Percentiles rank a stretch among this genome's conserved stretches.
phyloP scores from a whole-genome alignment of 1,140 invertebrate species.

The Halesus radiatus region DNA sequence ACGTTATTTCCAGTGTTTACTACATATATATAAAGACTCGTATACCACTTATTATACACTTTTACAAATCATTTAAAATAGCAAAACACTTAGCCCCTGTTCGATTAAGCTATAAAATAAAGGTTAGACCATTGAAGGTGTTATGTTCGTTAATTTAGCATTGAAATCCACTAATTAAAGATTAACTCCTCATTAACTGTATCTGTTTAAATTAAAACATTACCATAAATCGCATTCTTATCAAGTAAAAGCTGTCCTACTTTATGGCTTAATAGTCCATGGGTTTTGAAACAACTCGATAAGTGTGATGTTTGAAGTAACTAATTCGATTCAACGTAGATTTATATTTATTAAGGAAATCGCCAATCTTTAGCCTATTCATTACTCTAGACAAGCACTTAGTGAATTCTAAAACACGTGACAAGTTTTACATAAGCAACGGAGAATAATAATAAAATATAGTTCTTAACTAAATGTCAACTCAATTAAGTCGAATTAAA shows the following conservation, averaged over 20 bases:
- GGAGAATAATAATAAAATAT: no score
- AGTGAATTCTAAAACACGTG: no score
- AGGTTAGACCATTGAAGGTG: not conserved
- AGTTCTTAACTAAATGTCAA: no score
- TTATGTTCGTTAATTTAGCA: not conserved
- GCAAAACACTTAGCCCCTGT: not conserved
- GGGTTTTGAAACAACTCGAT: not conserved
- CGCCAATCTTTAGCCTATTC: no score
- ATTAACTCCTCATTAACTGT: not conserved
- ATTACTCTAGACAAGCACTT: no score
- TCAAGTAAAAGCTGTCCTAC: not conserved
- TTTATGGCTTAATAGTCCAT: not conserved
- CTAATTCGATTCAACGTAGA: not conserved
- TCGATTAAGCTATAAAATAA: not conserved
- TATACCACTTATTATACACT: no score
- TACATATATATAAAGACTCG: no score
- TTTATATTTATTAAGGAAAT: no score
- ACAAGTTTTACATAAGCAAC: no score
- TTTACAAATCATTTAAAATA: not conserved
- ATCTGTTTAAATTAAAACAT: not conserved
- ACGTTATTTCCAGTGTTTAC: no score
- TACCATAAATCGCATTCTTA: not conserved
- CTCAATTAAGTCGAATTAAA: no score
- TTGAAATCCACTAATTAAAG: not conserved
- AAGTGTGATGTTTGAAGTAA: not conserved